Conservation (phyloP, 1,140 invertebrate genomes). For the Dermatophagoides farinae region DNA sequence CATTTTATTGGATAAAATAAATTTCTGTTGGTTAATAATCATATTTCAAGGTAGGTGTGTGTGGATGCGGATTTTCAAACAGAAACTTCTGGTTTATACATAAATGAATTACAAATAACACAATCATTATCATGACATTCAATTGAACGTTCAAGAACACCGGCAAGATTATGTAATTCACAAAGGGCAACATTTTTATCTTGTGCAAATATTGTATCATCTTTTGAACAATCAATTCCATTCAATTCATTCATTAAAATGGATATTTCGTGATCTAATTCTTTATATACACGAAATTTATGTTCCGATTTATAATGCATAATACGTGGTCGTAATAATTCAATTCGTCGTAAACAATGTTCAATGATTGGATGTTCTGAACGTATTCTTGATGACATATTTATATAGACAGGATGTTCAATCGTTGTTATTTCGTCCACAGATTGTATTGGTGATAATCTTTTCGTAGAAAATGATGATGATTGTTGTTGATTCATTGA, state of each 20-base stretch:
- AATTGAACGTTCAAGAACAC: conserved; percentile 1
- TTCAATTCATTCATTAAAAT: neutral
- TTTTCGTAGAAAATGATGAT: too few relatives aligned
- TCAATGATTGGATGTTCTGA: conserved; percentile 7
- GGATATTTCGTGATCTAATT: neutral
- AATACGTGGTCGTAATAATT: conserved; percentile 3
- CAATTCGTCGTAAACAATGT: conserved; percentile 8
- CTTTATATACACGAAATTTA: neutral
- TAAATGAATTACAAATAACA: conserved; percentile 7
- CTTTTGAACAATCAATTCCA: neutral
- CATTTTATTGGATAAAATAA: too few relatives aligned
- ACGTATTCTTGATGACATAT: neutral
- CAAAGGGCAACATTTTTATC: conserved; percentile 3
- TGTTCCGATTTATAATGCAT: conserved; percentile 4
- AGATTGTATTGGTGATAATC: too few relatives aligned
- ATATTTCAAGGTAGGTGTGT: too few relatives aligned
- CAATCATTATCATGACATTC: neutral
- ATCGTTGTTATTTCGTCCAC: too few relatives aligned
- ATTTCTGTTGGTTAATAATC: too few relatives aligned
- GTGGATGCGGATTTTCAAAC: neutral
- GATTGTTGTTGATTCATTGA: too few relatives aligned
- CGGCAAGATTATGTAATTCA: neutral
- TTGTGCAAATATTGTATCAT: neutral
- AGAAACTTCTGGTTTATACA: conserved; percentile 2
- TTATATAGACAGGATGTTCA: neutral